Conservation (phyloP, 53 echinoderm and acorn worm species). For the Holothuria scabra region DNA sequence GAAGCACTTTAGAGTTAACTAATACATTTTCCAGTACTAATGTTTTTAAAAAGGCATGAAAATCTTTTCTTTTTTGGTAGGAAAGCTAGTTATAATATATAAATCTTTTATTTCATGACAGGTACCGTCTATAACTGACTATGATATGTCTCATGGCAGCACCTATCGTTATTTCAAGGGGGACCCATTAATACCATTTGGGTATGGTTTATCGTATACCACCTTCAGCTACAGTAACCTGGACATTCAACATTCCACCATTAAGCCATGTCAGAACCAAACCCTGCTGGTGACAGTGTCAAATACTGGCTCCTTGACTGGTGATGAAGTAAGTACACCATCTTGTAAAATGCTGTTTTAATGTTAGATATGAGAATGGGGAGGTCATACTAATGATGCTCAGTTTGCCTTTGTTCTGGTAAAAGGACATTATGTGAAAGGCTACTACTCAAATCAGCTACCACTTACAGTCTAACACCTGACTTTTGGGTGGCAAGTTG, state of each 20-base stretch:
- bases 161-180: conserved; percentile 78
- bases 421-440: too few relatives aligned
- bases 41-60: too few relatives aligned
- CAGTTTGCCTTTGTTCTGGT: too few relatives aligned
- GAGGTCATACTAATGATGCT: too few relatives aligned
- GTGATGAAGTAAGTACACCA: conserved; percentile 67
- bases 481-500: too few relatives aligned
- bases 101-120: conserved; percentile 1
- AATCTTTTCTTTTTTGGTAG: too few relatives aligned
- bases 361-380: too few relatives aligned
- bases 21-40: too few relatives aligned
- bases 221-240: conserved; percentile 63
- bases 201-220: conserved; percentile 77
- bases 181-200: conserved; percentile 69
- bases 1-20: too few relatives aligned
- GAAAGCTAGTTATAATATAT: not conserved
- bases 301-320: conserved; percentile 57
- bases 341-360: too few relatives aligned
- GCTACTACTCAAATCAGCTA: too few relatives aligned
- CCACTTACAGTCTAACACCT: too few relatives aligned
- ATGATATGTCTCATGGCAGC: conserved; percentile 70
- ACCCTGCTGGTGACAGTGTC: conserved; percentile 55
- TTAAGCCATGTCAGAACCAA: conserved; percentile 69
- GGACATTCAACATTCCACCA: conserved; percentile 4
- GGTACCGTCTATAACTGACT: conserved; percentile 85